Evolutionary conservation across 2,113 vertebrate species (phyloP).

Genomic region (Uropsilus gracilis): DNA sequence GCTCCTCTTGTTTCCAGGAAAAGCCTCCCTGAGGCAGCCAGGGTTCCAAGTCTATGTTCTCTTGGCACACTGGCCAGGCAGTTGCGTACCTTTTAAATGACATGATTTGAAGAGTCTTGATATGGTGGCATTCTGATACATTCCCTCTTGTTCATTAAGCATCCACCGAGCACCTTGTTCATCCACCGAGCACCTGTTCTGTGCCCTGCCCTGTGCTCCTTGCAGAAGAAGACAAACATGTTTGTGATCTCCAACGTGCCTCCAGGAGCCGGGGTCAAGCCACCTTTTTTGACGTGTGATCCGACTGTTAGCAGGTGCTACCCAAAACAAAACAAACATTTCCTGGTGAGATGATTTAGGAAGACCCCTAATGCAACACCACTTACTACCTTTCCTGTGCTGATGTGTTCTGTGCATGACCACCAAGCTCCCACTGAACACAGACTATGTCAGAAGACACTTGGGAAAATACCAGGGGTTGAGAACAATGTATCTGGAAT

Average conservation of each 20-base stretch:
- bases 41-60: not conserved
- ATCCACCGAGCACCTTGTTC: no score
- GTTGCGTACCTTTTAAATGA: not conserved
- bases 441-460: not conserved
- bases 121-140: not conserved
- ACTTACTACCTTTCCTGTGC: not conserved
- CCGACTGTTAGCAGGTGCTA: not conserved
- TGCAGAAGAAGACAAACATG: not conserved
- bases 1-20: not conserved
- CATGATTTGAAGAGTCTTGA: not conserved
- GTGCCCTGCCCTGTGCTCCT: not conserved
- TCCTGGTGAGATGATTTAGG: conserved; percentile 17
- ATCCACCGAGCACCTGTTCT: not conserved
- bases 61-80: not conserved
- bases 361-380: not conserved
- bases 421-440: not conserved
- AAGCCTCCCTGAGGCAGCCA: not conserved
- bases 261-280: not conserved
- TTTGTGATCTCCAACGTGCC: not conserved
- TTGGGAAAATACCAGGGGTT: not conserved
- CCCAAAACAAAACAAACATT: not conserved
- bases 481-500: not conserved
- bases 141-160: not conserved
- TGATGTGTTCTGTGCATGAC: not conserved
- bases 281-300: not conserved